Evolutionary conservation across 2,797 vertebrate genomes (phyloP), one percentile per base, ranked within the genome.

Genomic region (Spheniscus humboldti): DNA sequence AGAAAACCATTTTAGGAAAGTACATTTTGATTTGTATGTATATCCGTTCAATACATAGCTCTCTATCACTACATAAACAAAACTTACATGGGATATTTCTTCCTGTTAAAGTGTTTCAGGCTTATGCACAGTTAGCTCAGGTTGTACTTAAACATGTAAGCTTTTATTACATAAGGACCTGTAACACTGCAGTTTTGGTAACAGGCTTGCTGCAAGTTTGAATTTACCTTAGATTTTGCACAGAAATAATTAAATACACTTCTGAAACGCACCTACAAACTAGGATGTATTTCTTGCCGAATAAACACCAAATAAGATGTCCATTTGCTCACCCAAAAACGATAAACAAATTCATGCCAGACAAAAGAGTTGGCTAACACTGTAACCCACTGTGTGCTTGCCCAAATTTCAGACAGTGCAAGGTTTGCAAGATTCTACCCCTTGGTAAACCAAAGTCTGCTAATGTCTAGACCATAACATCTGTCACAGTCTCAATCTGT

Each of bases 261-360:
- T 73, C 37, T 59, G 30, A 73, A 80, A 41, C 7, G 7, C 13
- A 35, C 59, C 55, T 68, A 59, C 12, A 77, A 43, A 18, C 2
- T 2, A 56, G 0, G 7, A 31, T 0, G 2, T 18, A 33, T 20
- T 84, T 91, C 43, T 56, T 71, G 41, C 43, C 5, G 8, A 64
- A 56, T 0, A 56, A 74, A 37, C 59, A 80, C 8, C 37, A 83
- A 79, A 39, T 5, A 62, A 74, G 31, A 73, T 4, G 7, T 3
- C 37, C 33, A 16, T 37, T 14, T 22, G 22, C 33, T 72, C 56
- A 64, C 33, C 10, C 79, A 88, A 48, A 33, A 84, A 25, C 1
- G 25, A 71, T 5, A 56, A 75, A 76, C 28, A 50, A 83, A 81
- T n/a, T 37, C 27, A 39, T 10, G 23, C 33, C 50, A 41, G 23